Evolutionary conservation across 1,140 invertebrate species (phyloP), one percentile per base, ranked within the genome.

Genomic region (Daktulosphaira vitifoliae): DNA sequence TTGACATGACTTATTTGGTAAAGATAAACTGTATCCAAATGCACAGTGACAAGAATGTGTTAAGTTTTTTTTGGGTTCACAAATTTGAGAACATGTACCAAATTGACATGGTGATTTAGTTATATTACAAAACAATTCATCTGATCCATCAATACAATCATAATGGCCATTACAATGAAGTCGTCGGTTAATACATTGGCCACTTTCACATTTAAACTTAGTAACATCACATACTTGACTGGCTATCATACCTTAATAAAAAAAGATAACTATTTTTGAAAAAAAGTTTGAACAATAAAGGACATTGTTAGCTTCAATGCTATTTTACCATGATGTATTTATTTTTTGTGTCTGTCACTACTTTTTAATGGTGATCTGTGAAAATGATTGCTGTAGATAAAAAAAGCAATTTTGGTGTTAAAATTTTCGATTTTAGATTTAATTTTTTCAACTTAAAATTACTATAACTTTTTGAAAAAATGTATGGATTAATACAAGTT

Each of bases 61-160:
- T 68, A 70, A 20, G 53, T 71, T 68, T 65, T 65, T 86, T 70
- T 85, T 84, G 51, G 81, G 80, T 25, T 84, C 75, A 71, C 88
- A 91, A 9, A 84, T 77, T 70, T 91, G 88, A 29, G 87, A 85
- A 71, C 88, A 91, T 33, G 79, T 76, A 20, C 82, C 81, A 76
- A 86, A 88, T 65, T 77, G 75, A 73, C 85, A 88, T 15, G 69
- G 50, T 23, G 79, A 82, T 54, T 79, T 76, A 22, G 25, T 62
- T 15, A 62, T 2, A 62, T 48, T 46, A 33, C 56, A 62, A 46
- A 48, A 29, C 54, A 72, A 72, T 71, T 82, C 81, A 72, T 87
- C 85, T n/a, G 80, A 83, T 44, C 80, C 79, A 73, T 87, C 87
- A 2, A 77, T 76, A 73, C 88, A 91, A 70, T 90, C 84, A 67